Conservation (phyloP, 2,113 vertebrate species). For the Poeciliopsis retropinna region DNA sequence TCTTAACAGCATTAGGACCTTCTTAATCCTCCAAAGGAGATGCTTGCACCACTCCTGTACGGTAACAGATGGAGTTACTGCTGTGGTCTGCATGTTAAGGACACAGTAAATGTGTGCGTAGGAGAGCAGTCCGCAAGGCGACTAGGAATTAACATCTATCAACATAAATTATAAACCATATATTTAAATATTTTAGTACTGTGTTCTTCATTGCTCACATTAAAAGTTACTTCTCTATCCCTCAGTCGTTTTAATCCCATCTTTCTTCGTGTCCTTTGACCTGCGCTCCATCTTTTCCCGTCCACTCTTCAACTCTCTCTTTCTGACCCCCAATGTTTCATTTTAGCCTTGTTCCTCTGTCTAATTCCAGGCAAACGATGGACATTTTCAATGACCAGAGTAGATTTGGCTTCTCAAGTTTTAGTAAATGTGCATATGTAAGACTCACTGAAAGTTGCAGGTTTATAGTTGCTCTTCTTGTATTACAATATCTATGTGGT, state of each 20-base stretch:
- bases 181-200: slow-evolving; percentile 24
- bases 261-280: background rate
- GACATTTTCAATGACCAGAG: slow-evolving; percentile 60
- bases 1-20: background rate
- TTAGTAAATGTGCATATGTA: background rate
- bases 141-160: slow-evolving; percentile 51
- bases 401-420: slow-evolving; percentile 24
- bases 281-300: background rate
- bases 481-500: background rate
- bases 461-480: background rate
- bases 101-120: background rate
- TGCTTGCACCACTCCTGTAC: background rate
- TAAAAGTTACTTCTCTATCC: slow-evolving; percentile 8
- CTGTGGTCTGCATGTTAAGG: slow-evolving; percentile 3
- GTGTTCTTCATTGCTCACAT: slow-evolving; percentile 11
- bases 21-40: background rate
- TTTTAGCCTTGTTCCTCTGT: background rate
- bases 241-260: slow-evolving; percentile 5
- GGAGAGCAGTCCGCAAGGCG: slow-evolving; percentile 16
- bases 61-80: slow-evolving; percentile 1
- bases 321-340: background rate
- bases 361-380: slow-evolving; percentile 40
- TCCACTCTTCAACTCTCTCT: background rate
- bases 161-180: slow-evolving; percentile 51
- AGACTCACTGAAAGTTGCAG: background rate